A percentile compares a stretch with the other conserved stretches of the same genome.
Evolutionary conservation across 2,113 vertebrate species (phyloP).

Genomic region (Cygnus atratus): DNA sequence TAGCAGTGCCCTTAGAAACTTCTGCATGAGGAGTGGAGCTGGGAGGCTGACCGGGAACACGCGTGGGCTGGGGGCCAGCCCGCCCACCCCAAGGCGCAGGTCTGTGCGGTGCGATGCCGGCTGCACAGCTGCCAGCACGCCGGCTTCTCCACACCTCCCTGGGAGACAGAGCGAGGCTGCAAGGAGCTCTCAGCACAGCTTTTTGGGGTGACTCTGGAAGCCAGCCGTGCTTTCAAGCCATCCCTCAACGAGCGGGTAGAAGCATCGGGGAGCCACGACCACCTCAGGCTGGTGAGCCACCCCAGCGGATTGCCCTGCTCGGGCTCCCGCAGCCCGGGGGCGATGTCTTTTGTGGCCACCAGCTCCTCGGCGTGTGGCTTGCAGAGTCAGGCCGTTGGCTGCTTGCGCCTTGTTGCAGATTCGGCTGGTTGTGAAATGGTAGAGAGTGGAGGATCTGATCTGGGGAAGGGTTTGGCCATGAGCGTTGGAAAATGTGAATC

Average conservation of each 20-base stretch:
- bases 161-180: neutral
- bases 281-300: neutral
- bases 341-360: neutral
- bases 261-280: neutral
- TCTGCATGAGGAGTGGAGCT: neutral
- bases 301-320: neutral
- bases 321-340: neutral
- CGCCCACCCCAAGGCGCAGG: accelerated
- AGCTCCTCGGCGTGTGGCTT: accelerated
- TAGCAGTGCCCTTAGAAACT: neutral
- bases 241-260: neutral
- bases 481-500: constrained; percentile 59
- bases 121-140: accelerated
- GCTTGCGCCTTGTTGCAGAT: neutral
- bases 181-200: neutral
- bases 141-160: neutral
- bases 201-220: neutral
- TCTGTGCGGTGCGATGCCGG: neutral
- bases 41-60: neutral
- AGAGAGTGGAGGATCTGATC: constrained; percentile 18
- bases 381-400: neutral
- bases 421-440: neutral
- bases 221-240: neutral
- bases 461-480: constrained; percentile 13
- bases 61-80: neutral